Evolutionary conservation across 2,797 vertebrate species (phyloP), one percentile per base, ranked within the genome.

Genomic region (Microctenopoma lineatum): DNA sequence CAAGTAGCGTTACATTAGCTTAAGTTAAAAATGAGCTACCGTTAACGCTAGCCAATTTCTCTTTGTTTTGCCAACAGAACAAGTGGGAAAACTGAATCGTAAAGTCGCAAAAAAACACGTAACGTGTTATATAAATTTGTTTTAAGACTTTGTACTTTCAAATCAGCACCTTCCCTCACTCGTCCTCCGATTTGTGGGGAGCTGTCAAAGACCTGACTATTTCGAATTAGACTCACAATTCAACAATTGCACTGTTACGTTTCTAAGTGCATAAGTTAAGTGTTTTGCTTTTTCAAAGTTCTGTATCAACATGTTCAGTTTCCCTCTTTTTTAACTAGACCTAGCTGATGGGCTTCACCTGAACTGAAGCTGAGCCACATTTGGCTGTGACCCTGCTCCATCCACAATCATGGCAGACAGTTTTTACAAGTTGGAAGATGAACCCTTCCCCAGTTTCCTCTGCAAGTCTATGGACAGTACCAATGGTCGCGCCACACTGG

Each of bases 361-460:
- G 73, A 88, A 32, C 27, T 68, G 60, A 78, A 46, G 34, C 9
- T 13, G 57, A 81, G 82, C 66, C 80, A 50, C 48, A 51, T 60
- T 61, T 59, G 76, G 64, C 75, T 81, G 54, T 25, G 51, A 14
- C 9, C 48, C 57, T 67, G 50, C 62, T 48, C 34, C 56, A 34
- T 59, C 77, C 44, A 51, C 34, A 83, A 78, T 70, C 74, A 92
- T 94, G 89, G 96, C 95, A 86, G 96, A 97, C 53, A 90, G 91
- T 71, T 94, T 95, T 83, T 94, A 89, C 79, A 95, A 92, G 54
- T 91, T 98, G 83, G 95, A 94, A 0, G 96, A 99, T 81, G 97
- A 99, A 90, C 92, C 94, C 0, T 95, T 98, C 81, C 97, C 97
- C 36, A 97, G 96, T 81, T 95, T 96, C 85, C 85, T 96, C 54